Percentiles rank a stretch among this genome's conserved stretches.
These are phyloP conservation scores for Clamator glandarius DNA, from an alignment of 2,797 vertebrate genomes.

Conservation along the genomic window DNA sequence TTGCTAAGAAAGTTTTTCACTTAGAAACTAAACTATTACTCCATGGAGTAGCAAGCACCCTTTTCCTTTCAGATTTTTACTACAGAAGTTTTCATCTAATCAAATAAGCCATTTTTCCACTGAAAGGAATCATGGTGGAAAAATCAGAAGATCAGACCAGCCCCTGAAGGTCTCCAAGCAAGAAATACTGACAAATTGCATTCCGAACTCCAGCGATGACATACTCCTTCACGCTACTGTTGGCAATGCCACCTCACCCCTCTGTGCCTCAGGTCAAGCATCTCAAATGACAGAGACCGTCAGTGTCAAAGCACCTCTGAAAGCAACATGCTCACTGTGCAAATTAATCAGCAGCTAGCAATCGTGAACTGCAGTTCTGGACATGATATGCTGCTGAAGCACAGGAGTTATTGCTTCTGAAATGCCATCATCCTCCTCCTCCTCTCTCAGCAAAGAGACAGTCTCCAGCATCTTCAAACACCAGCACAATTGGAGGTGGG, in stretches of 20 bases:
- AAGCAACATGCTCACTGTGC: neutral
- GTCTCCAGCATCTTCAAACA: slow-evolving; percentile 21
- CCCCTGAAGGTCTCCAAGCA: neutral
- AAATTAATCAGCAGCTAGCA: neutral
- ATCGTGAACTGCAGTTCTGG: neutral
- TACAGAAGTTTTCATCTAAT: neutral
- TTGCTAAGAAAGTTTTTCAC: slow-evolving; percentile 6
- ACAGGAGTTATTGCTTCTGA: neutral
- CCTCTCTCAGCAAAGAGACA: neutral
- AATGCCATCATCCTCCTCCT: neutral
- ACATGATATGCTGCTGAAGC: neutral
- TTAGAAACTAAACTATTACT: neutral
- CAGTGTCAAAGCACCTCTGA: neutral
- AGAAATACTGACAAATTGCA: neutral
- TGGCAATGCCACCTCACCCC: neutral
- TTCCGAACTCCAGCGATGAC: neutral
- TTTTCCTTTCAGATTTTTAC: slow-evolving; percentile 5
- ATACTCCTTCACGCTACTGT: neutral
- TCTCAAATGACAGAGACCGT: neutral
- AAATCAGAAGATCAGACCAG: neutral
- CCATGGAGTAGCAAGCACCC: slow-evolving; percentile 6
- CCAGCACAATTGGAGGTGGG: neutral
- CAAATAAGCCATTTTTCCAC: slow-evolving; percentile 2
- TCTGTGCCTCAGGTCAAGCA: neutral
- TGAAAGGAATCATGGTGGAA: neutral